These are phyloP conservation scores for Cherax quadricarinatus DNA, from an alignment of 1,140 invertebrate species.

Conservation along the genomic window DNA sequence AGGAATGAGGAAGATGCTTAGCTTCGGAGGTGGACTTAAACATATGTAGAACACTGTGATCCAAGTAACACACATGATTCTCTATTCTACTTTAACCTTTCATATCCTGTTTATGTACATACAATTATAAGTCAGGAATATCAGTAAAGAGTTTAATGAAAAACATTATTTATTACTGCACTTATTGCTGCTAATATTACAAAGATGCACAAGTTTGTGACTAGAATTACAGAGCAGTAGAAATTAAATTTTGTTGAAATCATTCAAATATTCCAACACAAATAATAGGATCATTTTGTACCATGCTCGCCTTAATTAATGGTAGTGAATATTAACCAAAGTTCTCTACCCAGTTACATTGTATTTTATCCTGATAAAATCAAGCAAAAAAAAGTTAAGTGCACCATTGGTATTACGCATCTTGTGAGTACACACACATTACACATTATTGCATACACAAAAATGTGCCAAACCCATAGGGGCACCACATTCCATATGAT, in stretches of 20 bases:
- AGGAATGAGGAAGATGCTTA: too few species aligned
- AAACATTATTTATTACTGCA: neutral
- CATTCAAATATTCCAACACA: neutral
- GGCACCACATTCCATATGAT: too few species aligned
- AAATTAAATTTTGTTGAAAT: neutral
- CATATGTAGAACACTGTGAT: neutral
- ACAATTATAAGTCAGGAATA: neutral
- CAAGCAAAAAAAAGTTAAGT: too few species aligned
- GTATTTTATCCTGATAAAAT: too few species aligned
- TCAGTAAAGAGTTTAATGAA: neutral
- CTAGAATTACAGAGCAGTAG: neutral
- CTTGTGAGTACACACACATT: too few species aligned
- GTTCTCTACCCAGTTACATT: neutral
- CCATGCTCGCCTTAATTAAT: neutral
- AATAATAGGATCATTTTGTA: slow-evolving; percentile 5
- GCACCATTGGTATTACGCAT: too few species aligned
- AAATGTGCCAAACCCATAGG: too few species aligned
- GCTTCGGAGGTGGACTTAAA: neutral
- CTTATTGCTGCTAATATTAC: slow-evolving; percentile 5
- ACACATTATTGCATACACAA: too few species aligned
- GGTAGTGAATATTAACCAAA: neutral
- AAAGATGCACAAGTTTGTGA: neutral
- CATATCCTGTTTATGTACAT: neutral
- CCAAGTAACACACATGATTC: neutral
- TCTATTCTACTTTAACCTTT: neutral